Base-by-base conservation (phyloP, 2,113 vertebrate species). In the Silurus asotus region DNA sequence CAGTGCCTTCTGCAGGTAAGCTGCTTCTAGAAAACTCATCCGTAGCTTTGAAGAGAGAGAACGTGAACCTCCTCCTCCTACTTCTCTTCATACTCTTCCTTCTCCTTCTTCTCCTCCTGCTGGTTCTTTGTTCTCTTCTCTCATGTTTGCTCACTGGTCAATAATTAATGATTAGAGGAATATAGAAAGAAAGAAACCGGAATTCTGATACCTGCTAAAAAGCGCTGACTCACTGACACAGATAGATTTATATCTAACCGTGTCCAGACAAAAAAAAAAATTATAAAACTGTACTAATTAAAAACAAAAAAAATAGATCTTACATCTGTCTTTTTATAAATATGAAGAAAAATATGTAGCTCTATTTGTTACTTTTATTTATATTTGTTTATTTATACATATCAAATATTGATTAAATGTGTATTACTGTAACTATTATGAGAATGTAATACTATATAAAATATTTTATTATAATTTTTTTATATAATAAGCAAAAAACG, bases 1-100 rank as follows among this genome's bases (percentile, higher is more conserved):
- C 97, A 98, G 89, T 99, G 94, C 94, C 98, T 99, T 96, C 94
- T 98, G 91, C 97, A 99, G 97, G 98, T 99, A 82, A 61, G 65
- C 53, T 8, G 3, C 2, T 20, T 28, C 56, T 75, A 10, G 19
- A 37, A 7, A 19, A 19, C 11, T 15, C 74, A 11, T 2, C 5
- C 11, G 6, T 53, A 25, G 8, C 20, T 3, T 13, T 25, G 2
- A 51, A 53, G 51, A 51, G 19, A n/a, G 48, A 53, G 49, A 13
- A 51, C 0, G 49, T 37, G 37, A 37, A 25, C 23, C 20, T 14
- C 20, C 13, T 15, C 51, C 20, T 23, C 8, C 19, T 23, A 0
- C 48, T 51, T 0, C 45, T n/a, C 1, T 8, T 5, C 7, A 17
- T 51, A 0, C 45, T n/a, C 1, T 8, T 5, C 7, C 75, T 9